Evolutionary conservation across 2,113 vertebrate species (phyloP).

Genomic region (Corythoichthys intestinalis): DNA sequence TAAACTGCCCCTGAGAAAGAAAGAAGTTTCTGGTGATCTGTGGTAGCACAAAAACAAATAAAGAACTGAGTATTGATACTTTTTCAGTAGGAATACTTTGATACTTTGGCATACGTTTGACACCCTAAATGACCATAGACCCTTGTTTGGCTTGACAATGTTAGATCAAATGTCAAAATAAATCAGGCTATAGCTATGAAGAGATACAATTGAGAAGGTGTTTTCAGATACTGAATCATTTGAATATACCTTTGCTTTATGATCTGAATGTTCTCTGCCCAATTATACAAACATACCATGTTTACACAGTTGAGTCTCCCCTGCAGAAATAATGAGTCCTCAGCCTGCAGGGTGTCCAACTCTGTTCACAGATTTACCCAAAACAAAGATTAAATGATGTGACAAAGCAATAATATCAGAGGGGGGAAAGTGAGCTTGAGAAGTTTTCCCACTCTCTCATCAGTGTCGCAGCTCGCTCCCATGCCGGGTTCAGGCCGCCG

Average conservation of each 20-base stretch:
- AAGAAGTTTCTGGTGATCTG: too few species aligned
- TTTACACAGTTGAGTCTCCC: neutral
- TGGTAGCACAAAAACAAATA: too few species aligned
- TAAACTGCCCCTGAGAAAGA: too few species aligned
- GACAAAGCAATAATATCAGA: constrained; percentile 14
- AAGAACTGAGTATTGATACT: too few species aligned
- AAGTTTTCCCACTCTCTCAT: constrained; percentile 39
- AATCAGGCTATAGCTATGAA: neutral
- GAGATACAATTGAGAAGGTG: neutral
- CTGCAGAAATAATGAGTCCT: neutral
- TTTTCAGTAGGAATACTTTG: too few species aligned
- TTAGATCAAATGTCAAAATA: neutral
- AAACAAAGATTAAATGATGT: neutral
- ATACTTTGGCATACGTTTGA: too few species aligned
- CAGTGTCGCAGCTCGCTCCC: constrained; percentile 41
- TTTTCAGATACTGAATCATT: too few species aligned
- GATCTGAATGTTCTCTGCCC: neutral
- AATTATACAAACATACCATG: neutral
- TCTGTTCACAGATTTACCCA: neutral
- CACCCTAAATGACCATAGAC: too few species aligned
- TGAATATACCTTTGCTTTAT: neutral
- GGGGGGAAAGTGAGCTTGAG: constrained; percentile 23
- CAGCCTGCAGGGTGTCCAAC: neutral
- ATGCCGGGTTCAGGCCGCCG: constrained; percentile 28
- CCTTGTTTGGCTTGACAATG: too few species aligned